phyloP scores from a whole-genome alignment of 2,797 vertebrate species.

The Myotis myotis region DNA sequence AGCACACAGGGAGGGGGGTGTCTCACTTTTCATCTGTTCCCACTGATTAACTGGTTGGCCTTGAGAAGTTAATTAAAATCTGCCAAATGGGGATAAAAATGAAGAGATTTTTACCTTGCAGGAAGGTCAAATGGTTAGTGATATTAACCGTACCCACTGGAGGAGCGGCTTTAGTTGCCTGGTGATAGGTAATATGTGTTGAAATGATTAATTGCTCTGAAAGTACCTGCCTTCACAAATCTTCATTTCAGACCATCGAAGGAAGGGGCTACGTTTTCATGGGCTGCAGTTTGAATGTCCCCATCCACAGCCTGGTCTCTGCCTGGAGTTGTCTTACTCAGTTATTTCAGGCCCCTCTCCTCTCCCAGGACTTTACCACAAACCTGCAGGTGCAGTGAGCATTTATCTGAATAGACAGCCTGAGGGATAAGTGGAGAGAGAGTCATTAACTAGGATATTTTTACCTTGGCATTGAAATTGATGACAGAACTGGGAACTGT shows the following conservation, averaged over 20 bases:
- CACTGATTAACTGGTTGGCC: slow-evolving; percentile 73
- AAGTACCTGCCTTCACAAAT: slow-evolving; percentile 31
- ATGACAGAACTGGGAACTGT: neutral
- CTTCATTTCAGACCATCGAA: slow-evolving; percentile 48
- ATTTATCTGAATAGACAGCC: slow-evolving; percentile 18
- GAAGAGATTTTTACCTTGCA: slow-evolving; percentile 74
- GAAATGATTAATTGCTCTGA: slow-evolving; percentile 73
- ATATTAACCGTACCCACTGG: slow-evolving; percentile 70
- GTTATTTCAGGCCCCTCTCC: neutral
- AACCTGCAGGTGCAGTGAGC: neutral
- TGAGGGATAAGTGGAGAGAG: neutral
- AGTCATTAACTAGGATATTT: neutral
- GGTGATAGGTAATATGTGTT: slow-evolving; percentile 58
- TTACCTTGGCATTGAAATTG: slow-evolving; percentile 19
- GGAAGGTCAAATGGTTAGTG: slow-evolving; percentile 76
- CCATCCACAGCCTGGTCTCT: neutral
- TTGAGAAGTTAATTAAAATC: slow-evolving; percentile 81
- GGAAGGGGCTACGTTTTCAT: neutral
- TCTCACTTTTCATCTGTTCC: slow-evolving; percentile 71
- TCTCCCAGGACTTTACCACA: neutral
- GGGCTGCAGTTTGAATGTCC: neutral
- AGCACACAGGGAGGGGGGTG: slow-evolving; percentile 45
- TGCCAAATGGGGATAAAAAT: slow-evolving; percentile 79
- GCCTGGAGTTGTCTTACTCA: neutral
- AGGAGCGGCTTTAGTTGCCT: slow-evolving; percentile 62